These are phyloP conservation scores for Sarcophaga carnaria DNA, from an alignment of 2,888 invertebrate genomes.

Conservation along the genomic window DNA sequence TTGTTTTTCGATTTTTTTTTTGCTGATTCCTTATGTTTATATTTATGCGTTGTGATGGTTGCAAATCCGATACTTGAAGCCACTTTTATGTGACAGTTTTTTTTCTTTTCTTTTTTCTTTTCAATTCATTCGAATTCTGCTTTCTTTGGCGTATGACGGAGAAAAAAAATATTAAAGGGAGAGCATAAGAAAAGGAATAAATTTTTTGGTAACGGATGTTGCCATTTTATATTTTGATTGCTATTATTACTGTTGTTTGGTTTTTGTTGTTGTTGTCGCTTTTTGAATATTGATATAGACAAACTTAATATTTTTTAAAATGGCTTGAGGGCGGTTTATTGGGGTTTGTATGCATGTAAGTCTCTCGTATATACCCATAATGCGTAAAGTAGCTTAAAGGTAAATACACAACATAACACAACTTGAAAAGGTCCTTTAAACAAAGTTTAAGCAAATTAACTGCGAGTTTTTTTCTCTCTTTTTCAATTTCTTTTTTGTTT, in stretches of 20 bases:
- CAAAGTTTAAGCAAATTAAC: constrained; percentile 63
- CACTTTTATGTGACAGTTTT: constrained; percentile 61
- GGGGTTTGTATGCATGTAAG: not conserved
- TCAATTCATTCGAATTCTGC: not conserved
- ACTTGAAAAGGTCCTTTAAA: constrained; percentile 64
- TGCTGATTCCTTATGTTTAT: not conserved
- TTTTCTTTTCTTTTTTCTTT: constrained; percentile 6
- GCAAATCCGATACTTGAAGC: constrained; percentile 70
- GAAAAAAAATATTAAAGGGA: constrained; percentile 21
- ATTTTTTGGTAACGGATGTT: constrained; percentile 34
- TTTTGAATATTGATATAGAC: constrained; percentile 53
- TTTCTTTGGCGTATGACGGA: constrained; percentile 1
- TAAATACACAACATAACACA: constrained; percentile 36
- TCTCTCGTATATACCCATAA: constrained; percentile 28
- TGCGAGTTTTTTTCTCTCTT: constrained; percentile 32
- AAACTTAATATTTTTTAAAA: constrained; percentile 10
- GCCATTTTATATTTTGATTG: not conserved
- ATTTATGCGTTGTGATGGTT: constrained; percentile 64
- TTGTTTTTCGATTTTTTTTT: constrained; percentile 10
- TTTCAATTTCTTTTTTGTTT: constrained; percentile 19
- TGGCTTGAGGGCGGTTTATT: not conserved
- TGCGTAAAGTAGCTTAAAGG: constrained; percentile 62
- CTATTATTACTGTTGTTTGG: constrained; percentile 20
- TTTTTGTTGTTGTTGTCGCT: constrained; percentile 19
- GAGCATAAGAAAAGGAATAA: not conserved